These are phyloP conservation scores for Dipodomys ordii DNA, from an alignment of 2,113 vertebrate genomes.

Conservation along the genomic window DNA sequence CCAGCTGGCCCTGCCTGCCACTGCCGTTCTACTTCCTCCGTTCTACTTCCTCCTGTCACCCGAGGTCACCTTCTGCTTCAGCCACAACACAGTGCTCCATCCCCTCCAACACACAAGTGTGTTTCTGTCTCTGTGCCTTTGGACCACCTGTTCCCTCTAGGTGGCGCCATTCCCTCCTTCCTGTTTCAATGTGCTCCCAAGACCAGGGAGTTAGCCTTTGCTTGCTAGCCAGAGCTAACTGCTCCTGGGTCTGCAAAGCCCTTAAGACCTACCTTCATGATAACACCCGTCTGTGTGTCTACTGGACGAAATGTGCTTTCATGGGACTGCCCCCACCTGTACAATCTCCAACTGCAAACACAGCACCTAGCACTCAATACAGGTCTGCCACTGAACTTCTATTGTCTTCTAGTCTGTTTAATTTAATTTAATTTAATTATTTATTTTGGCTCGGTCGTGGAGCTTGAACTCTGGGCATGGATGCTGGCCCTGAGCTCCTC, in stretches of 20 bases:
- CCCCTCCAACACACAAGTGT: no score
- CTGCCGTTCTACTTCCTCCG: neutral
- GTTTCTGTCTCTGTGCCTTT: no score
- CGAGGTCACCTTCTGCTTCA: neutral
- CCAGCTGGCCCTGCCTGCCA: no score
- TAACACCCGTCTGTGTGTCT: neutral
- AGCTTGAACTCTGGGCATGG: no score
- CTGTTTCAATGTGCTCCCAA: no score
- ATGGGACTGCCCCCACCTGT: neutral
- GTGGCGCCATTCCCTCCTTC: no score
- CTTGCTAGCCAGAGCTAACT: neutral
- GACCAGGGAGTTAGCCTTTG: no score
- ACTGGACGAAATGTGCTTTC: neutral
- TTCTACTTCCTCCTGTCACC: neutral
- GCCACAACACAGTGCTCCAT: no score
- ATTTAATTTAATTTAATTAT: neutral
- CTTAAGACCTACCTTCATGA: neutral
- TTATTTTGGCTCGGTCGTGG: no score
- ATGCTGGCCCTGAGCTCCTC: no score
- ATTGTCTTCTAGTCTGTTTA: constrained; percentile 1
- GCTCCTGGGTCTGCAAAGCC: accelerated
- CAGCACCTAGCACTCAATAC: neutral
- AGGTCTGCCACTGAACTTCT: neutral
- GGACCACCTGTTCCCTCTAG: no score
- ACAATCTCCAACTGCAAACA: neutral